Conservation (phyloP, 1,140 invertebrate genomes). For the Drosophila kepulauana region DNA sequence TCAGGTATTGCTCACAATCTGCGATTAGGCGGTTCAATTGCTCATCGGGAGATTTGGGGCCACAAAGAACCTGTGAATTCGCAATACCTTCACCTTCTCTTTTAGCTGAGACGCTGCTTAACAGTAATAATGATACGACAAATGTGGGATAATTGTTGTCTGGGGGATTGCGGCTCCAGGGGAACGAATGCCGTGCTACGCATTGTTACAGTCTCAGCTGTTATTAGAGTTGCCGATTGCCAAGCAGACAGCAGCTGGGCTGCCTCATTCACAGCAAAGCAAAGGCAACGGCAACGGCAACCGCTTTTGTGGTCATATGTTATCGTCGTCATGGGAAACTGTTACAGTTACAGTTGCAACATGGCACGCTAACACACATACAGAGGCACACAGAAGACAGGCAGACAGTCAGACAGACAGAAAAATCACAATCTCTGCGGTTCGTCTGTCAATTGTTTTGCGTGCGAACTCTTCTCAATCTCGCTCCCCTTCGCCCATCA, state of each 20-base stretch:
- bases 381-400: background rate
- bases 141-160: slow-evolving; percentile 20
- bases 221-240: slow-evolving; percentile 25
- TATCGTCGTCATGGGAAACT: slow-evolving; percentile 77
- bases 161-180: background rate
- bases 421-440: slow-evolving; percentile 53
- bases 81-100: slow-evolving; percentile 1
- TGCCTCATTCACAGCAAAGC: slow-evolving; percentile 20
- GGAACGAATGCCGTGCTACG: slow-evolving; percentile 6
- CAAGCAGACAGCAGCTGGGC: slow-evolving; percentile 19
- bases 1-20: too few species aligned
- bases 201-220: slow-evolving; percentile 34
- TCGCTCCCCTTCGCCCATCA: background rate
- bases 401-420: slow-evolving; percentile 19
- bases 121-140: background rate
- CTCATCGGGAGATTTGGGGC: background rate
- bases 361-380: slow-evolving; percentile 29
- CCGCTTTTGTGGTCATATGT: slow-evolving; percentile 54
- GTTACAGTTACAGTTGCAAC: slow-evolving; percentile 80
- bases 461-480: slow-evolving; percentile 68
- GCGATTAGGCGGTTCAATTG: too few species aligned
- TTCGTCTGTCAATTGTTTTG: slow-evolving; percentile 79
- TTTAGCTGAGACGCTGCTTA: background rate
- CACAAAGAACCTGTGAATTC: background rate
- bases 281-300: slow-evolving; percentile 54